A percentile compares a stretch with the other conserved stretches of the same genome.
Evolutionary conservation across 2,888 invertebrate species (phyloP).

Genomic region (Auanema freiburgensis): DNA sequence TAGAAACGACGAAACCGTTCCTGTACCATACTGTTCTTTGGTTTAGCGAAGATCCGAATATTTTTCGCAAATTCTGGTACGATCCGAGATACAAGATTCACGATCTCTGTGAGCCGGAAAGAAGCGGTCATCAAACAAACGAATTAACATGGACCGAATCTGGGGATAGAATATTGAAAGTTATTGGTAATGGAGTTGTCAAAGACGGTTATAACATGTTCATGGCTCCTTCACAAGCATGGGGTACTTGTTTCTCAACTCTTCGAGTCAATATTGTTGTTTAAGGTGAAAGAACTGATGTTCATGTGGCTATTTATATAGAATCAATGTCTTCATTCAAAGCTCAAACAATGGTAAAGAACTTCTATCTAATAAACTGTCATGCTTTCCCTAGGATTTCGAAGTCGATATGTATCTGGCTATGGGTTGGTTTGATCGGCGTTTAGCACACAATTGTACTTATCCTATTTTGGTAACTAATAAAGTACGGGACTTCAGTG

Average conservation of each 20-base stretch:
- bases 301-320: constrained; percentile 62
- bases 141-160: constrained; percentile 58
- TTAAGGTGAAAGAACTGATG: constrained; percentile 52
- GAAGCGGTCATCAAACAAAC: constrained; percentile 47
- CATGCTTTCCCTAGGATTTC: constrained; percentile 46
- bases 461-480: constrained; percentile 61
- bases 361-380: neutral
- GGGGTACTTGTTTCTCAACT: constrained; percentile 23
- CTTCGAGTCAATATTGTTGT: neutral
- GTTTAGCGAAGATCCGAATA: constrained; percentile 36
- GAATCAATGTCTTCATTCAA: constrained; percentile 64
- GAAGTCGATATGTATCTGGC: constrained; percentile 64
- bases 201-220: constrained; percentile 62
- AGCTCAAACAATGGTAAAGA: constrained; percentile 62
- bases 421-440: constrained; percentile 63
- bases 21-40: neutral
- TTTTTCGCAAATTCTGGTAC: constrained; percentile 42
- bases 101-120: constrained; percentile 54
- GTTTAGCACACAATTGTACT: constrained; percentile 63
- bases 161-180: constrained; percentile 55
- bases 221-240: constrained; percentile 58
- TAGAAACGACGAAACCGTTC: neutral
- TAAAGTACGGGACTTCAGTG: constrained; percentile 30
- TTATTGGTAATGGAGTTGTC: constrained; percentile 58
- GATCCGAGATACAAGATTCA: constrained; percentile 45